phyloP scores from a whole-genome alignment of 2,888 invertebrate genomes.

The Sipha maydis region DNA sequence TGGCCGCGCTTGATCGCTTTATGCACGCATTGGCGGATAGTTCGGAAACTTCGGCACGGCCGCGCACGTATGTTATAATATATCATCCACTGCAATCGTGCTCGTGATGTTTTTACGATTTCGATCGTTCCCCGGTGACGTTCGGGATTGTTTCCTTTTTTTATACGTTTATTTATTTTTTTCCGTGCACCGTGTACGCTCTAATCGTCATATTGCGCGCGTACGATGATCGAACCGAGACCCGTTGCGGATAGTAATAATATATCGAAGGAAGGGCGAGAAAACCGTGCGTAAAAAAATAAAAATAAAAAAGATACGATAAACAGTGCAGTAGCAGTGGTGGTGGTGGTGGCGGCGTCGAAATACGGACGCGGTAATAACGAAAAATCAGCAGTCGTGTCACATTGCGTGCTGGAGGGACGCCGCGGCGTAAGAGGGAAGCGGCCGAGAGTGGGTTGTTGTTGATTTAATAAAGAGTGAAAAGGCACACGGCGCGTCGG shows the following conservation, averaged over 20 bases:
- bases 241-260: background rate
- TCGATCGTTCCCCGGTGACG: constrained; percentile 40
- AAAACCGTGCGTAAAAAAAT: constrained; percentile 24
- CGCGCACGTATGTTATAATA: background rate
- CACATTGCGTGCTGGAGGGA: constrained; percentile 52
- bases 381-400: constrained; percentile 60
- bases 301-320: background rate
- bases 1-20: too few relatives aligned
- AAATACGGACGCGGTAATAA: constrained; percentile 22
- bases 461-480: constrained; percentile 61
- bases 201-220: constrained; percentile 40
- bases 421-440: background rate
- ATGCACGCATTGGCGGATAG: too few relatives aligned
- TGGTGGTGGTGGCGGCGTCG: background rate
- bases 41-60: too few relatives aligned
- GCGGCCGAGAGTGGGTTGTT: constrained; percentile 48
- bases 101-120: constrained; percentile 29
- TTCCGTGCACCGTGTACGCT: background rate
- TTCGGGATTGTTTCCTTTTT: constrained; percentile 25
- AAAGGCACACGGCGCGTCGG: constrained; percentile 50
- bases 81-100: background rate
- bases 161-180: background rate
- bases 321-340: constrained; percentile 6
- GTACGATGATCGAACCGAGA: background rate
- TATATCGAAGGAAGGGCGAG: constrained; percentile 5